phyloP scores from a whole-genome alignment of 2,797 vertebrate species.

The Takifugu ocellatus region DNA sequence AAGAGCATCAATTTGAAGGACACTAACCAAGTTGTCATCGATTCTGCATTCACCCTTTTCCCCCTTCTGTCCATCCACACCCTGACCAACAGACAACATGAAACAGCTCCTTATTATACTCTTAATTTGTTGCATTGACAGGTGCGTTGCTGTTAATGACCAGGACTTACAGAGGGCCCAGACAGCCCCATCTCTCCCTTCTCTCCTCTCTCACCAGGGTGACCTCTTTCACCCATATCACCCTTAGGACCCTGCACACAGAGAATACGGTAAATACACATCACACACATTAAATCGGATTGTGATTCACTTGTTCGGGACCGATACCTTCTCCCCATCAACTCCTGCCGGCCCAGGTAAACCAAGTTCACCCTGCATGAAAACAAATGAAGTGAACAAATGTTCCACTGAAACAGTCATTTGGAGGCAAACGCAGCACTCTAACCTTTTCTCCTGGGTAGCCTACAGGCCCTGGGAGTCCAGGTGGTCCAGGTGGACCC shows the following conservation, averaged over 20 bases:
- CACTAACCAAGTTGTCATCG: slow-evolving; percentile 87
- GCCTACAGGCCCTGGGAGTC: slow-evolving; percentile 83
- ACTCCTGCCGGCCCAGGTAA: slow-evolving; percentile 84
- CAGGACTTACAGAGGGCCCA: slow-evolving; percentile 81
- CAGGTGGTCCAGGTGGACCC: slow-evolving; percentile 87
- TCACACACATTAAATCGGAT: not conserved
- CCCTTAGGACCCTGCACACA: slow-evolving; percentile 82
- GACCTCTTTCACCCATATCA: slow-evolving; percentile 79
- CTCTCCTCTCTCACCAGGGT: slow-evolving; percentile 82
- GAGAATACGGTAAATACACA: not conserved
- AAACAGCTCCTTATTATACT: slow-evolving; percentile 4
- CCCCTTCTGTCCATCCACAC: slow-evolving; percentile 84
- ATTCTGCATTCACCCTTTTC: slow-evolving; percentile 86
- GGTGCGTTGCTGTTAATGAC: not conserved
- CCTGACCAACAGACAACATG: slow-evolving; percentile 67
- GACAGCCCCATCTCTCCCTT: slow-evolving; percentile 86
- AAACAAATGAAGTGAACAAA: slow-evolving; percentile 7
- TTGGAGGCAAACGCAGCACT: not conserved
- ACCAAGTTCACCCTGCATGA: slow-evolving; percentile 86
- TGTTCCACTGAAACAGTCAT: not conserved
- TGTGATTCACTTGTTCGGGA: not conserved
- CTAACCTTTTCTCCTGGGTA: slow-evolving; percentile 84
- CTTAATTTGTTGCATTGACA: slow-evolving; percentile 4
- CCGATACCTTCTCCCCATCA: slow-evolving; percentile 84
- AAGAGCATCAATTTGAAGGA: not conserved